These are phyloP conservation scores for Proteles cristata DNA, from an alignment of 2,113 vertebrate genomes.

Conservation along the genomic window DNA sequence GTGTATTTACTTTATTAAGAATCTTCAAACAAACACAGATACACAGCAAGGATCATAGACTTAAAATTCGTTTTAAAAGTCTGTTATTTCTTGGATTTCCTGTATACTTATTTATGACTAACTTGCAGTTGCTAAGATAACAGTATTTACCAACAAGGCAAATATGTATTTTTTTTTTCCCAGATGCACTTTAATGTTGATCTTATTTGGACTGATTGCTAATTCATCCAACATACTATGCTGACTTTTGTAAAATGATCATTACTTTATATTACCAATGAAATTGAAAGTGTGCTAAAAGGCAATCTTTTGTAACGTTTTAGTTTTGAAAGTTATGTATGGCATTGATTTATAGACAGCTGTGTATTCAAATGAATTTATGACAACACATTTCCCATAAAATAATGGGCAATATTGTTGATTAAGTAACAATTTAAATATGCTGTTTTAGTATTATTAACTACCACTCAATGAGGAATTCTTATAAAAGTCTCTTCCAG, in stretches of 20 bases:
- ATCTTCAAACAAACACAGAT: not conserved
- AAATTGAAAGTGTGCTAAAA: not conserved
- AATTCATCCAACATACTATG: not conserved
- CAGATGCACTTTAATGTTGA: not conserved
- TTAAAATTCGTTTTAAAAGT: not conserved
- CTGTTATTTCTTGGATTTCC: not conserved
- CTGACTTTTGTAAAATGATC: not conserved
- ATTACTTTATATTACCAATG: not conserved
- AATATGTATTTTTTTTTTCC: not conserved
- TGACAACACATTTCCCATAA: not conserved
- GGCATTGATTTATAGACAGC: not conserved
- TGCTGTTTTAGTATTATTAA: not conserved
- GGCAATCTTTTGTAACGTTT: not conserved
- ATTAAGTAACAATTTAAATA: not conserved
- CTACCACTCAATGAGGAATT: not conserved
- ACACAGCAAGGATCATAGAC: not conserved
- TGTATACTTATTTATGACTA: not conserved
- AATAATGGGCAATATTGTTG: not conserved
- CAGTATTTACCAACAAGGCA: not conserved
- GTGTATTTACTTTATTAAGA: not conserved
- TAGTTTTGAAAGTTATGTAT: not conserved
- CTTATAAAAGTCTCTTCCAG: not conserved
- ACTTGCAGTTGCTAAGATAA: not conserved
- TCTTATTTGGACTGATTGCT: not conserved
- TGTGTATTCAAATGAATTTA: not conserved